Base-by-base conservation (phyloP, 2,797 vertebrate genomes). In the Takifugu ocellatus region DNA sequence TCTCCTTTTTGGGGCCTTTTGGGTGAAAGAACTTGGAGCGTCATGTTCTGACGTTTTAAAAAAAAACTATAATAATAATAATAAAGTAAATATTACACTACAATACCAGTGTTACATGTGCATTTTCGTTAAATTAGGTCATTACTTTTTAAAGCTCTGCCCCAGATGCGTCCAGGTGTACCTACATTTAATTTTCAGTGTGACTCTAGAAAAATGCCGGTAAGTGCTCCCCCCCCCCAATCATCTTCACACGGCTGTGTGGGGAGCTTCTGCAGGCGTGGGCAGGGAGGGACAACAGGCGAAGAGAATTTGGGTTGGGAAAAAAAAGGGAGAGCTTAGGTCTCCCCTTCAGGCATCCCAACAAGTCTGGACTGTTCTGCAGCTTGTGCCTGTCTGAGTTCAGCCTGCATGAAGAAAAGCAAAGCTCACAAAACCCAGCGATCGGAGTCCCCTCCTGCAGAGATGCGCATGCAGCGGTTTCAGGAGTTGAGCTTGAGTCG, bases 281-380 rank as follows among this genome's bases (percentile, higher is more conserved):
- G 63, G 51, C 70, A 68, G 70, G 74, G 84, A 77, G 82, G 76
- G 81, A 79, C 69, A 17, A 56, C 53, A 59, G 36, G 47, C 59
- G 53, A 26, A 54, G 50, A 61, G 62, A 54, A 57, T 48, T 57
- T 44, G 56, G 70, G 17, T 31, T 25, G 48, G 25, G 46, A 54
- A 33, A 54, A 56, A 52, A 63, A 57, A 51, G 14, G 47, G 68
- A 80, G 68, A 70, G 77, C 58, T 73, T 5, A 72, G 55, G 73
- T 78, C 74, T 83, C 67, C 56, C 81, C 86, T 85, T 68, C 72
- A 89, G 84, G 88, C 89, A 84, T 86, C 81, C 58, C 56, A 85
- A 83, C 88, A 89, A 86, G 87, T 89, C 88, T 84, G 81, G 72
- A 87, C 86, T 85, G 57, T 75, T 87, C 73, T 56, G 49, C 55